Evolutionary conservation across 2,888 invertebrate species (phyloP).

Genomic region (Conops quadrifasciatus): DNA sequence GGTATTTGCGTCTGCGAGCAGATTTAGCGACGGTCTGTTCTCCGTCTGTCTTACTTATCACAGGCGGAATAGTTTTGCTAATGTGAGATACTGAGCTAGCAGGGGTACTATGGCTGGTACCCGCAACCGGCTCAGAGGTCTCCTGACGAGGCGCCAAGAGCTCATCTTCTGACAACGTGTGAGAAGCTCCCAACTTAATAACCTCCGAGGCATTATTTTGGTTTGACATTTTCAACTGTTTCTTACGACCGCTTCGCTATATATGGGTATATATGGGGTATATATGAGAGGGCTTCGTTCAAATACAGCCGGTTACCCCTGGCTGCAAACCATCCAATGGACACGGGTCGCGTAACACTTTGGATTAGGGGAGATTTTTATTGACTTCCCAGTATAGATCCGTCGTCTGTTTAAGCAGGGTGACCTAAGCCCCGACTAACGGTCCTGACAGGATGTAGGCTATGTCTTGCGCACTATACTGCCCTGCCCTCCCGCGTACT

Average conservation of each 20-base stretch:
- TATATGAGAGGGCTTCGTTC: constrained; percentile 36
- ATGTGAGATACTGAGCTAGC: too few species aligned
- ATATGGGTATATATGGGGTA: constrained; percentile 20
- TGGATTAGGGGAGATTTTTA: too few species aligned
- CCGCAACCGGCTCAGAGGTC: too few species aligned
- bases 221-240: neutral
- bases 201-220: neutral
- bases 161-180: neutral
- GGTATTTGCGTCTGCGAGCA: too few species aligned
- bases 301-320: too few species aligned
- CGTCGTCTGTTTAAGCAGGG: neutral
- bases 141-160: neutral
- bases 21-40: too few species aligned
- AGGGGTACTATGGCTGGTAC: too few species aligned
- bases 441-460: constrained; percentile 2
- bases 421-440: constrained; percentile 3
- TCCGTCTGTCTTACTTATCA: too few species aligned
- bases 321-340: too few species aligned
- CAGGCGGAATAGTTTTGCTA: too few species aligned
- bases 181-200: neutral
- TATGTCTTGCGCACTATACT: neutral
- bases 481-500: neutral
- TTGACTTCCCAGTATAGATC: too few species aligned
- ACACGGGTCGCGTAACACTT: too few species aligned
- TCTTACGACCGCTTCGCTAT: neutral